Evolutionary conservation across 2,113 vertebrate species (phyloP).

Genomic region (Colius striatus): DNA sequence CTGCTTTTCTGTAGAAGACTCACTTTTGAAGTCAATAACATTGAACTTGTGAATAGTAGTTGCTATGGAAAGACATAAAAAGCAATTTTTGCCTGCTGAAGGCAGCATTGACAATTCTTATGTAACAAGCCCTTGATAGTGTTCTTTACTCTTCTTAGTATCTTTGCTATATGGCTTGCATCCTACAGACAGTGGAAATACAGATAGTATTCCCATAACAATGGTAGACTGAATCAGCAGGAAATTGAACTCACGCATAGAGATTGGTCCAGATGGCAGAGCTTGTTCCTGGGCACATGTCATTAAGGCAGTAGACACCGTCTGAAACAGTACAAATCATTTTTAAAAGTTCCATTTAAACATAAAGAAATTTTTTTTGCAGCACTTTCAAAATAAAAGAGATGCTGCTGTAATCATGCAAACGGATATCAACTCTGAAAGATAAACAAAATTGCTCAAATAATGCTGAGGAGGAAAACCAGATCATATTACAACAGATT

Average conservation of each 20-base stretch:
- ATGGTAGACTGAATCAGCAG: background rate
- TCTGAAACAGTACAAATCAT: background rate
- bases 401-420: background rate
- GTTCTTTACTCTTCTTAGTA: background rate
- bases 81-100: background rate
- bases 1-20: conserved; percentile 40
- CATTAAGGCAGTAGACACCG: background rate
- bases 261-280: background rate
- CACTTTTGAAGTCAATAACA: conserved; percentile 37
- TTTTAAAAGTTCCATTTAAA: too few species aligned
- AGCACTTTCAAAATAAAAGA: background rate
- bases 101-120: background rate
- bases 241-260: background rate
- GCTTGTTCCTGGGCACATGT: background rate
- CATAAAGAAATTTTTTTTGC: too few species aligned
- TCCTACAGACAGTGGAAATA: background rate
- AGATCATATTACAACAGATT: background rate
- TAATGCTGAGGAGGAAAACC: background rate
- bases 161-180: background rate
- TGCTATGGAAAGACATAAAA: background rate
- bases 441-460: background rate
- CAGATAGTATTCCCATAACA: background rate
- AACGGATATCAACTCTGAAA: background rate
- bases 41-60: conserved; percentile 24
- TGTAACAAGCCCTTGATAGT: background rate